Base-by-base conservation (phyloP, 2,888 invertebrate genomes). In the Melanchra persicariae region DNA sequence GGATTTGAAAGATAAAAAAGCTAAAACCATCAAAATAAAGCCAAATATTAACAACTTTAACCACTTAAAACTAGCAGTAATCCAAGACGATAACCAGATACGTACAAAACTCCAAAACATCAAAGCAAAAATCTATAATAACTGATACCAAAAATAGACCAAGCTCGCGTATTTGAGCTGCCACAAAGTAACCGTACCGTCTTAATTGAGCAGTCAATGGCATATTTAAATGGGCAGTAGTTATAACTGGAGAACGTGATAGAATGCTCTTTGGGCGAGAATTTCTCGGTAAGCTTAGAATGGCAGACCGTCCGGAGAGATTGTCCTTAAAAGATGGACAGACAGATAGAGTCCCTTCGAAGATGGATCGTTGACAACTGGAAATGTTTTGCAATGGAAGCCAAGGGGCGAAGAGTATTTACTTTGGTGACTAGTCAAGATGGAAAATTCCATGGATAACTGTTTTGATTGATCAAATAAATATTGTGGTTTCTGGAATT, bases 161-260 rank as follows among this genome's bases (percentile, higher is more conserved):
- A 54, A 68, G 34, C 55, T 65, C 77, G 75, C 74, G 70, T 80
- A 77, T 71, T 67, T 57, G 51, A 70, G 71, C 66, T n/a, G 30
- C 82, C 82, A 68, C 73, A 77, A 75, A 74, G 62, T 72, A 78
- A 78, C 79, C 58, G 66, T 75, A 68, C 69, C 62, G 75, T 78
- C 74, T 76, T 72, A 85, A 83, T 81, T 78, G 81, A 81, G 75
- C 66, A 75, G 71, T 78, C 68, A 70, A 73, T 72, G 72, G 72
- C 40, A 62, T 51, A 79, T 79, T 74, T 72, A 74, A 74, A 83
- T 85, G 83, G 83, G 40, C 68, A 61, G 66, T 78, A 37, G 62
- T 68, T 61, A 71, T 64, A 52, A 62, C 65, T 26, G 66, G 12
- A 7, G 79, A 61, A 85, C 84, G 84, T 84, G 84, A 84, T 71